Evolutionary conservation across 2,113 vertebrate species (phyloP).

Genomic region (Amphilophus citrinellus): DNA sequence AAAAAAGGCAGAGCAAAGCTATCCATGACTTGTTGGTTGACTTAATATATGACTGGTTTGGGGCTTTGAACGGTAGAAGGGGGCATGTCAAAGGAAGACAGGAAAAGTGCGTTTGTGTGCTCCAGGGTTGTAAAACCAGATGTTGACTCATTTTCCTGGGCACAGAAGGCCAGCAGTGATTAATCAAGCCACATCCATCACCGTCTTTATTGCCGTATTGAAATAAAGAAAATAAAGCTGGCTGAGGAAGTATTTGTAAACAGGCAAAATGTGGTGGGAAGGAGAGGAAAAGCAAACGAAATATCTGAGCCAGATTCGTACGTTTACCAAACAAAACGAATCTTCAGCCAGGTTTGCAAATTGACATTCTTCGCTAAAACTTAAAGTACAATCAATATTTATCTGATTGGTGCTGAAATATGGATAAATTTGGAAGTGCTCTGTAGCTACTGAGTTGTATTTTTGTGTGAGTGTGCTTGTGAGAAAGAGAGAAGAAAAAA

Average conservation of each 20-base stretch:
- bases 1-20: conserved; percentile 58
- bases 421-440: conserved; percentile 21
- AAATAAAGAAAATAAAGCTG: conserved; percentile 55
- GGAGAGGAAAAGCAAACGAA: conserved; percentile 36
- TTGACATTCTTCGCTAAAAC: conserved; percentile 32
- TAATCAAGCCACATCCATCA: conserved; percentile 58
- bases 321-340: conserved; percentile 52
- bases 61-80: conserved; percentile 38
- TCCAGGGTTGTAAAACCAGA: conserved; percentile 65
- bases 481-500: neutral
- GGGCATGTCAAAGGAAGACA: conserved; percentile 35
- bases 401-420: conserved; percentile 29
- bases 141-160: conserved; percentile 64
- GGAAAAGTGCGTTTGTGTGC: conserved; percentile 2
- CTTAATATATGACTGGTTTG: conserved; percentile 66
- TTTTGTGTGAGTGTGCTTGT: conserved; percentile 11
- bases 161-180: conserved; percentile 46
- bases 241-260: conserved; percentile 54
- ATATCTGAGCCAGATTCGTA: conserved; percentile 37
- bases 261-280: conserved; percentile 51
- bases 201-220: conserved; percentile 61
- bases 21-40: conserved; percentile 64
- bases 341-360: conserved; percentile 44
- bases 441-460: neutral
- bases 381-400: conserved; percentile 19